Conservation (phyloP, 2,888 invertebrate species). For the Tetragonisca angustula region DNA sequence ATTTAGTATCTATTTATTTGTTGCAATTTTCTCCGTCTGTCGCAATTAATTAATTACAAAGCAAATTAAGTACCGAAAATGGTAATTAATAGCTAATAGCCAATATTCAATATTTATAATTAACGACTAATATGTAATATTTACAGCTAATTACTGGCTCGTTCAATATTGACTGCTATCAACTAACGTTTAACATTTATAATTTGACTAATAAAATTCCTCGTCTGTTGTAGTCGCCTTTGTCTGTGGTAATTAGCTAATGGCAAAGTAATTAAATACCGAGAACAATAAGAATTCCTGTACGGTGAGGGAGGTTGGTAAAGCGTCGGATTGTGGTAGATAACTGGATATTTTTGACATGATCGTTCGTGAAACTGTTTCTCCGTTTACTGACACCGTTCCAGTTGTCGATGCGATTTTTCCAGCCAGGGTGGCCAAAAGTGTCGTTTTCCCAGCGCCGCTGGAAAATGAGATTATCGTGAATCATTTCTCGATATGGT, state of each 20-base stretch:
- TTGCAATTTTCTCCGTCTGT: too few relatives aligned
- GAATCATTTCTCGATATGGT: background rate
- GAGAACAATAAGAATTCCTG: slow-evolving; percentile 89
- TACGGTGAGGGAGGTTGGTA: slow-evolving; percentile 87
- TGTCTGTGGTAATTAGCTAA: background rate
- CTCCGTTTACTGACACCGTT: slow-evolving; percentile 84
- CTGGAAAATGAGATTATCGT: slow-evolving; percentile 77
- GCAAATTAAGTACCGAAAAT: too few relatives aligned
- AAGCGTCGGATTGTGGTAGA: slow-evolving; percentile 89
- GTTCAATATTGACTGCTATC: too few relatives aligned
- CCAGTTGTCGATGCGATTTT: slow-evolving; percentile 84
- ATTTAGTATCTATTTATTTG: too few relatives aligned
- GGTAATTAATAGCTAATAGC: too few relatives aligned
- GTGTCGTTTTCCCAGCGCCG: slow-evolving; percentile 87
- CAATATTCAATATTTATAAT: too few relatives aligned
- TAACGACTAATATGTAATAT: too few relatives aligned
- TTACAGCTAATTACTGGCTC: too few relatives aligned
- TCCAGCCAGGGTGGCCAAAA: slow-evolving; percentile 85
- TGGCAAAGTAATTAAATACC: slow-evolving; percentile 82
- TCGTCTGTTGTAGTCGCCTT: too few relatives aligned
- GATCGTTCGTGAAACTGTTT: slow-evolving; percentile 84
- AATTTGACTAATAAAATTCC: background rate
- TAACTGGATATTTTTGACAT: slow-evolving; percentile 86
- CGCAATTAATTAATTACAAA: too few relatives aligned
- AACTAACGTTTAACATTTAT: background rate